Base-by-base conservation (phyloP, 2,797 vertebrate genomes). In the Cossypha heuglini region DNA sequence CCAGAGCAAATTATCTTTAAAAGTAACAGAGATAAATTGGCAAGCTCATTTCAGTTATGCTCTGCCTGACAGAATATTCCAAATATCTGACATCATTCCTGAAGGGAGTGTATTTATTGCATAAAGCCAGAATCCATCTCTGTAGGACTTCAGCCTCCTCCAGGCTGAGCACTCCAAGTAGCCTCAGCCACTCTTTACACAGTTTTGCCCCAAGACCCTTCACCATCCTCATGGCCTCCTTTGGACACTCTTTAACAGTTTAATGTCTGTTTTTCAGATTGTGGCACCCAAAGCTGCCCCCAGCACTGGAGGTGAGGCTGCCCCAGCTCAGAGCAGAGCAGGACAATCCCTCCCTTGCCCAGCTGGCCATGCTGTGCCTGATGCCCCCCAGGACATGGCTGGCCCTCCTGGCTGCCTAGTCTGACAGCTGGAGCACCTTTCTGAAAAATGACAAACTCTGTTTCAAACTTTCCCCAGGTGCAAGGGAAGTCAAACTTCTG, bases 311-410 rank as follows among this genome's bases (percentile, higher is more conserved):
- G 13, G 37, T 49, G 63, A 75, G 63, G 48, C 42, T 0, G 0
- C 8, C 6, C 19, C 37, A 55, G 42, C 2, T 3, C 69, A 48
- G 46, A 20, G 13, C 33, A 48, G 63, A 54, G 21, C 2, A 1
- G 21, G 21, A 54, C 40, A 54, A 13, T 24, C 13, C 35, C 24
- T 55, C 6, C 35, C 43, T 37, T 29, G 35, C 14, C 52, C 0
- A 0, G 16, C 28, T 66, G 51, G 37, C 37, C 37, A 11, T 9
- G 33, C 38, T 52, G 40, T 46, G 33, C 68, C 46, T 52, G 46
- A 12, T n/a, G 55, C 4, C 0, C 0, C 31, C 31, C 55, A 48
- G 49, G 26, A 35, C 42, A 43, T 0, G 8, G 6, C 0, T 68
- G 49, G 5, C 28, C 16, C n/a, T 68, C 55, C 42, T 42, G 42